These are phyloP conservation scores for Marisa cornuarietis DNA, from an alignment of 1,140 invertebrate species.

Conservation along the genomic window DNA sequence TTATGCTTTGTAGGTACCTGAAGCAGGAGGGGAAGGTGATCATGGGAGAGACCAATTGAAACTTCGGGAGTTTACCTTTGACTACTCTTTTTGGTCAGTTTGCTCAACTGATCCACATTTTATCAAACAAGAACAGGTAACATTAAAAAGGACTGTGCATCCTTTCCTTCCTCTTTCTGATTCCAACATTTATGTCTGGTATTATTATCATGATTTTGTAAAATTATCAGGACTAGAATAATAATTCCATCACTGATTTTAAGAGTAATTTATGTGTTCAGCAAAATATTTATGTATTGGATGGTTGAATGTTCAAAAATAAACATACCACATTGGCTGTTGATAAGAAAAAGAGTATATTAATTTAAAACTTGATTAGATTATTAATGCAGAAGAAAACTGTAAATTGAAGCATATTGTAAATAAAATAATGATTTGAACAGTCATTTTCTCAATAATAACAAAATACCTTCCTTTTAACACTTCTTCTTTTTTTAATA, in stretches of 20 bases:
- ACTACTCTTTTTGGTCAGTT: constrained; percentile 92
- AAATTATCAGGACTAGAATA: background rate
- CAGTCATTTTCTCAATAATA: background rate
- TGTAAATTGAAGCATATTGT: no score
- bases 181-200: background rate
- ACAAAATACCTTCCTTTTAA: background rate
- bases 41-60: constrained; percentile 75
- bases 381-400: no score
- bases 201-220: background rate
- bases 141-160: background rate
- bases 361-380: no score
- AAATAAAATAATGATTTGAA: background rate
- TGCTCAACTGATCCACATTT: constrained; percentile 77
- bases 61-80: constrained; percentile 91
- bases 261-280: background rate
- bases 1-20: constrained; percentile 69
- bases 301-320: no score
- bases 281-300: no score
- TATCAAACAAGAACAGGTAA: constrained; percentile 80
- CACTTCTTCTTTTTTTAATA: no score
- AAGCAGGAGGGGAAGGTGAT: constrained; percentile 66
- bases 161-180: background rate
- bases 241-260: background rate
- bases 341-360: no score
- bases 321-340: no score